Base-by-base conservation (phyloP, 2,113 vertebrate genomes). In the Lonchura striata region DNA sequence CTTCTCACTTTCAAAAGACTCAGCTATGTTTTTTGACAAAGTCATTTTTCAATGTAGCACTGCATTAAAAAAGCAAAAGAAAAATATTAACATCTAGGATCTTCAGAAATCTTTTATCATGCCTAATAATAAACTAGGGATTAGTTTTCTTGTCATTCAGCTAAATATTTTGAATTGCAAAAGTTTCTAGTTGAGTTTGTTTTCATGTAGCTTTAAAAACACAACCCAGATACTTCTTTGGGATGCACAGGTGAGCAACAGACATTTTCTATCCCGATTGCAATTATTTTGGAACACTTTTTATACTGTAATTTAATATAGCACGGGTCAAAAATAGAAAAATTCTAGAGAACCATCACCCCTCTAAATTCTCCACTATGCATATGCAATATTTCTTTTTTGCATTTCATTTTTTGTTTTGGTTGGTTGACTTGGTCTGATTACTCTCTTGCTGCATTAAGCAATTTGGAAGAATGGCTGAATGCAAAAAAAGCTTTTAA, bases 91-190 rank as follows among this genome's bases (percentile, higher is more conserved):
- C 85, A 88, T 82, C 71, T 53, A 86, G 35, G 50, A 74, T 80
- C 63, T 70, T 85, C 46, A 94, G 60, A 92, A 85, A 50, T 74
- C 74, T 95, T 95, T 95, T 94, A 76, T 92, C 78, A 35, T 79
- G 50, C 87, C 84, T 93, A 92, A 90, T 83, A 96, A 95, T 94
- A 92, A 95, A 79, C 53, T 63, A 87, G 72, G 46, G 24, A 92
- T 72, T 94, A 71, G n/a, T 87, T 94, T 87, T 90, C 93, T 63
- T 95, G 84, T 84, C 74, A 89, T 91, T 91, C 91, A 82, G 49
- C 59, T 90, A 87, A 92, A 94, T 92, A 90, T 80, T 95, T 85
- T 90, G 82, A 95, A 95, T 90, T 92, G 66, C 93, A 91, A 95
- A 94, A 89, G 23, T 64, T 88, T 82, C 52, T 83, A 80, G 30